These are phyloP conservation scores for Platysternon megacephalum DNA, from an alignment of 2,113 vertebrate species.

Conservation along the genomic window DNA sequence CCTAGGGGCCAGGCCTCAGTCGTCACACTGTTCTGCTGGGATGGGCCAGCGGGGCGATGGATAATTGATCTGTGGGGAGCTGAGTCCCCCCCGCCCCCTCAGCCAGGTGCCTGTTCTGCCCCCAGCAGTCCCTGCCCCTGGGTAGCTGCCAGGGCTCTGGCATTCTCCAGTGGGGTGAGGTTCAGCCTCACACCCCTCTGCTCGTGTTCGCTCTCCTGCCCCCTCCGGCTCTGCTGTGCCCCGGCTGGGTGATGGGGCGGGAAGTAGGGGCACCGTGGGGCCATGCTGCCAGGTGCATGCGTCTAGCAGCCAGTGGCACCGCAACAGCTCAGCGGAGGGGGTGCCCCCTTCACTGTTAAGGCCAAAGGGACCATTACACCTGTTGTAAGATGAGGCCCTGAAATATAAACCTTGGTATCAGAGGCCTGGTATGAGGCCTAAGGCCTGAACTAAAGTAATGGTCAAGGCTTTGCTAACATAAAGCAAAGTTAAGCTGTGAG, in stretches of 20 bases:
- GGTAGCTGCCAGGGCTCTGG: background rate
- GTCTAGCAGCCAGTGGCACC: background rate
- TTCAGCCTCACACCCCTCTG: too few relatives aligned
- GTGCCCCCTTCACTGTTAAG: background rate
- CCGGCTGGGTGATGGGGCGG: background rate
- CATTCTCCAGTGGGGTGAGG: background rate
- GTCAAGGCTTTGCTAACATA: too few relatives aligned
- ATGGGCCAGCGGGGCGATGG: too few relatives aligned
- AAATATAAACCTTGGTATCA: too few relatives aligned
- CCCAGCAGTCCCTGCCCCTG: too few relatives aligned
- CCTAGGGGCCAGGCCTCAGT: background rate
- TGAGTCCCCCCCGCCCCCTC: background rate
- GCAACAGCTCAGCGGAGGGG: background rate
- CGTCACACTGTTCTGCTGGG: background rate
- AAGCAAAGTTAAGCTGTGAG: too few relatives aligned
- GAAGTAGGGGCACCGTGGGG: background rate
- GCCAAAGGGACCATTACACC: too few relatives aligned
- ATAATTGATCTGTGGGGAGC: too few relatives aligned
- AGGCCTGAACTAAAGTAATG: too few relatives aligned
- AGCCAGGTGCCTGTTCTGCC: too few relatives aligned
- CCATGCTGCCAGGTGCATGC: background rate
- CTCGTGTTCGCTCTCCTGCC: background rate
- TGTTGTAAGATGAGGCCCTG: too few relatives aligned
- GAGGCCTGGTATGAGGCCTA: too few relatives aligned
- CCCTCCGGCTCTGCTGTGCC: background rate